Conservation (phyloP, 1,140 invertebrate species). For the Drosophila burlai region DNA sequence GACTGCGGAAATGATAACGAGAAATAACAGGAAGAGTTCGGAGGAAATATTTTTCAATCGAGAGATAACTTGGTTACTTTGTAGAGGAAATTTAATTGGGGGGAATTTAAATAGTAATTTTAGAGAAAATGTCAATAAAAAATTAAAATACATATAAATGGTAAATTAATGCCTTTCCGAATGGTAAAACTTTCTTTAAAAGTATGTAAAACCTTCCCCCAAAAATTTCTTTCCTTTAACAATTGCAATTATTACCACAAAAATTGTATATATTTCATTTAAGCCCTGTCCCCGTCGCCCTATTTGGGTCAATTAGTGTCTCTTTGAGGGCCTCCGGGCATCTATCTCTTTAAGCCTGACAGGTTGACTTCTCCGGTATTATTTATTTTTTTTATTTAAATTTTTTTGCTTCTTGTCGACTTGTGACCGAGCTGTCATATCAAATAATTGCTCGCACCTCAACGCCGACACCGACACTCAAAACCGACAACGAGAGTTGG, state of each 20-base stretch:
- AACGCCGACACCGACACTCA: conserved; percentile 21
- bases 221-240: background rate
- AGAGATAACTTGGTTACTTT: conserved; percentile 1
- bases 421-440: conserved; percentile 33
- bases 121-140: too few relatives aligned
- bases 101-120: background rate
- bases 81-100: background rate
- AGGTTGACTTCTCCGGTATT: conserved; percentile 6
- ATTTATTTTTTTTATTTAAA: background rate
- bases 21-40: conserved; percentile 30
- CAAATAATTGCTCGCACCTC: conserved; percentile 47
- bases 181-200: background rate
- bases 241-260: background rate
- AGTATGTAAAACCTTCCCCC: background rate
- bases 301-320: conserved; percentile 13
- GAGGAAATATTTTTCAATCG: conserved; percentile 17
- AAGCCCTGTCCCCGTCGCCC: background rate
- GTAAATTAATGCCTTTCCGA: too few relatives aligned
- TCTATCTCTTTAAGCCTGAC: conserved; percentile 21
- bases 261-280: background rate
- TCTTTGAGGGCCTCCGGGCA: background rate
- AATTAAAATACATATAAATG: too few relatives aligned
- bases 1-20: conserved; percentile 35
- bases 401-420: background rate
- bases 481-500: conserved; percentile 2